Conservation (phyloP, 2,888 invertebrate genomes). For the Melikaiella ostensackeni region DNA sequence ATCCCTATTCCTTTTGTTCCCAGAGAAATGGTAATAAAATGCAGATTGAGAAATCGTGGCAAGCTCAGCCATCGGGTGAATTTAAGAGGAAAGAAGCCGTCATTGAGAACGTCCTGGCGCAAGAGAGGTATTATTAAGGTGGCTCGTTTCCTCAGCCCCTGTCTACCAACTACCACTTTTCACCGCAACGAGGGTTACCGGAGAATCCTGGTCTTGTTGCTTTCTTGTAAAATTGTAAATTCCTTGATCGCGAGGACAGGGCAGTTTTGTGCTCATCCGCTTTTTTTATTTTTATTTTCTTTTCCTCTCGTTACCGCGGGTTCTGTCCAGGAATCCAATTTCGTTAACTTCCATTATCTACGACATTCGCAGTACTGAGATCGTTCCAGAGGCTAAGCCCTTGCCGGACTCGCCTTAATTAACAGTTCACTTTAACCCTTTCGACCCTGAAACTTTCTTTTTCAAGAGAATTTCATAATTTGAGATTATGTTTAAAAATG, state of each 20-base stretch:
- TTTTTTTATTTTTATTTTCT: conserved; percentile 1
- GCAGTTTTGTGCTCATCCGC: background rate
- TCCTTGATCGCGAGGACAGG: background rate
- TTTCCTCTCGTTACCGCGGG: conserved; percentile 12
- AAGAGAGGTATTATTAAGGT: conserved; percentile 13
- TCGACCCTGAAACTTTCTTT: conserved; percentile 14
- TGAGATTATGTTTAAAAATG: no score
- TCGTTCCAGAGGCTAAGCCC: conserved; percentile 24
- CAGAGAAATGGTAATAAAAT: conserved; percentile 25
- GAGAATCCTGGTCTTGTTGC: background rate
- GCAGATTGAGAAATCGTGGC: conserved; percentile 31
- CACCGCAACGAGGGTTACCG: background rate
- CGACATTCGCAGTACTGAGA: conserved; percentile 25
- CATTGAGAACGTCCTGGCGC: conserved; percentile 1
- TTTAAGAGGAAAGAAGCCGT: conserved; percentile 17
- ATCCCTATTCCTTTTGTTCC: background rate
- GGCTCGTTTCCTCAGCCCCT: background rate
- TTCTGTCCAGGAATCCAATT: conserved; percentile 32
- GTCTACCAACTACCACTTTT: background rate
- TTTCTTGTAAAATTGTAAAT: conserved; percentile 25
- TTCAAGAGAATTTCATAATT: background rate
- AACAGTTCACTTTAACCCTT: conserved; percentile 32
- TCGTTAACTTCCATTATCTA: conserved; percentile 38
- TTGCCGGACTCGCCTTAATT: conserved; percentile 27
- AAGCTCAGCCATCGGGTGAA: conserved; percentile 10